phyloP scores from a whole-genome alignment of 2,113 vertebrate species.

The Proterorhinus semilunaris region DNA sequence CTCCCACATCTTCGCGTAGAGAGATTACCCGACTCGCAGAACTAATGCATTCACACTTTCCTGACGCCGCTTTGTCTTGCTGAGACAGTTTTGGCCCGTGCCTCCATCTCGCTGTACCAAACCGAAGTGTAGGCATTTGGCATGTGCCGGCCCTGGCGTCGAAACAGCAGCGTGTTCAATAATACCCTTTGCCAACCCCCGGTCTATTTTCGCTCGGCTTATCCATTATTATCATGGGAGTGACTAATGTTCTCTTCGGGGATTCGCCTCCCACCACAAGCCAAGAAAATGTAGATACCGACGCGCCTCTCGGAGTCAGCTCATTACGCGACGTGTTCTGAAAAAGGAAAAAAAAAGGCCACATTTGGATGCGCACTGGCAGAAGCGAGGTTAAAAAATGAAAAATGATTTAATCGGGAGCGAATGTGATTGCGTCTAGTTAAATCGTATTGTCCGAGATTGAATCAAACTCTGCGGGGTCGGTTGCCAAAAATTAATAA shows the following conservation, averaged over 20 bases:
- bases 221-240: slow-evolving; percentile 54
- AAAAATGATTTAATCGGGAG: slow-evolving; percentile 56
- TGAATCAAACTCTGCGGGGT: slow-evolving; percentile 60
- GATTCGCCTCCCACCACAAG: slow-evolving; percentile 34
- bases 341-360: slow-evolving; percentile 17
- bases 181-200: slow-evolving; percentile 40
- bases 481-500: slow-evolving; percentile 69
- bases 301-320: slow-evolving; percentile 13
- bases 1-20: slow-evolving; percentile 10
- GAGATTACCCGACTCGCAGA: slow-evolving; percentile 20
- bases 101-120: slow-evolving; percentile 3
- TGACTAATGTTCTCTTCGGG: slow-evolving; percentile 58
- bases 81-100: slow-evolving; percentile 17
- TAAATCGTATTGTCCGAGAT: slow-evolving; percentile 63
- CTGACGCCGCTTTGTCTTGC: slow-evolving; percentile 10
- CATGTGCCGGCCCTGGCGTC: slow-evolving; percentile 6
- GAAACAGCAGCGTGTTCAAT: slow-evolving; percentile 35
- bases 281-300: slow-evolving; percentile 38
- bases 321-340: slow-evolving; percentile 33
- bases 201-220: slow-evolving; percentile 37
- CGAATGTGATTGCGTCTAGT: slow-evolving; percentile 63
- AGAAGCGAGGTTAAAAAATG: slow-evolving; percentile 50
- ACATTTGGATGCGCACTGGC: slow-evolving; percentile 10
- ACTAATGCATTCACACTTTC: slow-evolving; percentile 14
- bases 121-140: slow-evolving; percentile 19